These are phyloP conservation scores for Rhinophrynus dorsalis DNA, from an alignment of 2,797 vertebrate genomes.

Conservation along the genomic window DNA sequence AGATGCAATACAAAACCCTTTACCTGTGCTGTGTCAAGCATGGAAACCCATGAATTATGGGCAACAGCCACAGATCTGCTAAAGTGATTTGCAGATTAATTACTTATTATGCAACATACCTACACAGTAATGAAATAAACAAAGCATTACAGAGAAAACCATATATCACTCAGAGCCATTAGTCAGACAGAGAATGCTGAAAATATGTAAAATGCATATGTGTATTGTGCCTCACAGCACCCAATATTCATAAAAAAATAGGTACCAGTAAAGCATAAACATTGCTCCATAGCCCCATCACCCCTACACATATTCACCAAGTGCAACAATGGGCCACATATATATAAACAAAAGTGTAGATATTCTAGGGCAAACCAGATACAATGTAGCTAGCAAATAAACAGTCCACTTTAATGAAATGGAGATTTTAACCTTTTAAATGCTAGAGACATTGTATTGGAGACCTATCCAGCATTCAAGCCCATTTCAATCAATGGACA, in stretches of 20 bases:
- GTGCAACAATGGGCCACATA: not conserved
- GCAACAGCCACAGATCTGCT: not conserved
- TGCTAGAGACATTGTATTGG: too few species aligned
- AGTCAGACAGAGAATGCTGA: not conserved
- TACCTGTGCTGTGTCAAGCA: not conserved
- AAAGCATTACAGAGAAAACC: not conserved
- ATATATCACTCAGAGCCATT: slow-evolving; percentile 6
- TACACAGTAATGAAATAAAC: not conserved
- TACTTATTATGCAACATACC: not conserved
- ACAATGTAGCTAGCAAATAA: not conserved
- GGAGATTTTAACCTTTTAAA: too few species aligned
- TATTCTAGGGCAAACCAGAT: too few species aligned
- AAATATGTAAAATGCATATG: not conserved
- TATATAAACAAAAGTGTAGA: too few species aligned
- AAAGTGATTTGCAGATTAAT: not conserved
- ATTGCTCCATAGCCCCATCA: not conserved
- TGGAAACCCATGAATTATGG: not conserved
- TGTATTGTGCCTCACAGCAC: not conserved
- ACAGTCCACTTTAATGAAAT: not conserved
- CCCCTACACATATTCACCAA: not conserved
- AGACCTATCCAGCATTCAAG: too few species aligned
- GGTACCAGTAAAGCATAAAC: not conserved
- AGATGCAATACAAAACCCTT: not conserved
- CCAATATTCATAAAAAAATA: not conserved
- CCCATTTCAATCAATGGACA: too few species aligned